A percentile compares a stretch with the other conserved stretches of the same genome.
Evolutionary conservation across 1,140 invertebrate genomes (phyloP).

Genomic region (Bombus superbus): DNA sequence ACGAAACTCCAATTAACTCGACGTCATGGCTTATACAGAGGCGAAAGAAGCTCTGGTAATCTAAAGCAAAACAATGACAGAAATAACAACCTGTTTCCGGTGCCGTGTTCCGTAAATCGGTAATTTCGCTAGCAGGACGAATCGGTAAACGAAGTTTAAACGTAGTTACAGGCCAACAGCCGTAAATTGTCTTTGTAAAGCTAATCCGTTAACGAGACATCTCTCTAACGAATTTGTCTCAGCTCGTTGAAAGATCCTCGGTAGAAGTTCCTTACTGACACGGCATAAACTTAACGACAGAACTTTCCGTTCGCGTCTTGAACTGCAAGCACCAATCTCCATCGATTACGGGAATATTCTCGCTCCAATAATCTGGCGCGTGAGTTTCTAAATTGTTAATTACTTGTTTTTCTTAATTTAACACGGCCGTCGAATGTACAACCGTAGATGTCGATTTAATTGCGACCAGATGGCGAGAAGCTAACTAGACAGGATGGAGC

Average conservation of each 20-base stretch:
- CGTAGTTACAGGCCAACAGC: neutral
- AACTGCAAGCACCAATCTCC: neutral
- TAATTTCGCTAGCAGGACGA: neutral
- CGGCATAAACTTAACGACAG: neutral
- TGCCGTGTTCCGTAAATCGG: neutral
- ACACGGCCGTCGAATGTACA: neutral
- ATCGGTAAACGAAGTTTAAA: conserved; percentile 30
- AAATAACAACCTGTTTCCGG: conserved; percentile 13
- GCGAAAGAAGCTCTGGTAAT: neutral
- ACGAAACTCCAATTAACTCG: neutral
- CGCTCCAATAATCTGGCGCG: neutral
- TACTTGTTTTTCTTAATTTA: neutral
- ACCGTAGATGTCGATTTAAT: conserved; percentile 11
- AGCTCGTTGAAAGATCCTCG: conserved; percentile 13
- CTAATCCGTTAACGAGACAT: conserved; percentile 3
- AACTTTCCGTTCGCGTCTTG: neutral
- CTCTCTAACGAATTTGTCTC: conserved; percentile 36
- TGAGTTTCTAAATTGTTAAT: conserved; percentile 16
- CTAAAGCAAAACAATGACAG: neutral
- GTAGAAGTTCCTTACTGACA: neutral
- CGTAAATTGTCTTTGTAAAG: conserved; percentile 7
- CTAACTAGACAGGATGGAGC: conserved; percentile 3
- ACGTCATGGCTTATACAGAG: neutral
- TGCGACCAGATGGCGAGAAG: neutral
- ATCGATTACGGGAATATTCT: neutral